phyloP scores from a whole-genome alignment of 2,888 invertebrate species.

The Neelides folsomi region DNA sequence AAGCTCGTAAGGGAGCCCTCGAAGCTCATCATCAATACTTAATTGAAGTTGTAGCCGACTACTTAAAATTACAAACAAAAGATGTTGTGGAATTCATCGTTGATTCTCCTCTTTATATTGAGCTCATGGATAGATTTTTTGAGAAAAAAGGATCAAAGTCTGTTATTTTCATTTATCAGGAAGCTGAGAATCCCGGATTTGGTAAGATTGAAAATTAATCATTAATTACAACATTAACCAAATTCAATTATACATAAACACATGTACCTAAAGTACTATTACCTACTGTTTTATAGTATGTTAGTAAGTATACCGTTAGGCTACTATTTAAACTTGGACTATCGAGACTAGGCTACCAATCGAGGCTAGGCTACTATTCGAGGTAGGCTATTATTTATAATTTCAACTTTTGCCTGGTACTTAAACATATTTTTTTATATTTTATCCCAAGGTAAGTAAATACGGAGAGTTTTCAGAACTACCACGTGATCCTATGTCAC shows the following conservation, averaged over 20 bases:
- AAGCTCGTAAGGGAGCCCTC: constrained; percentile 39
- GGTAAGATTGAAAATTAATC: constrained; percentile 42
- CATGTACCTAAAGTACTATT: no score
- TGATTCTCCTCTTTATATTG: constrained; percentile 52
- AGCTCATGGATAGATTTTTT: constrained; percentile 49
- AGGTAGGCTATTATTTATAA: no score
- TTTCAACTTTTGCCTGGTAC: no score
- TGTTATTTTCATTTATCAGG: constrained; percentile 53
- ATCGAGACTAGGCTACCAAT: no score
- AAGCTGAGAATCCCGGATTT: constrained; percentile 50
- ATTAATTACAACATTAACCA: neutral
- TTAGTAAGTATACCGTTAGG: no score
- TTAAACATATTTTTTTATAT: no score
- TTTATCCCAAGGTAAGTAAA: no score
- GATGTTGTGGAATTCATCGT: constrained; percentile 55
- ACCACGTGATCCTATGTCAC: no score
- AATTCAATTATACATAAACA: neutral
- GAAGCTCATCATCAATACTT: constrained; percentile 50
- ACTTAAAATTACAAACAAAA: constrained; percentile 39
- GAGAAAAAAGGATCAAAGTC: constrained; percentile 49
- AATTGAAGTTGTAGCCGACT: constrained; percentile 50
- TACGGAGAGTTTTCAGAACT: no score
- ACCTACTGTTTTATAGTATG: no score
- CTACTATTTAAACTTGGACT: no score
- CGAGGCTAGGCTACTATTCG: no score